phyloP scores from a whole-genome alignment of 2,797 vertebrate species.

The Hirundo rustica region DNA sequence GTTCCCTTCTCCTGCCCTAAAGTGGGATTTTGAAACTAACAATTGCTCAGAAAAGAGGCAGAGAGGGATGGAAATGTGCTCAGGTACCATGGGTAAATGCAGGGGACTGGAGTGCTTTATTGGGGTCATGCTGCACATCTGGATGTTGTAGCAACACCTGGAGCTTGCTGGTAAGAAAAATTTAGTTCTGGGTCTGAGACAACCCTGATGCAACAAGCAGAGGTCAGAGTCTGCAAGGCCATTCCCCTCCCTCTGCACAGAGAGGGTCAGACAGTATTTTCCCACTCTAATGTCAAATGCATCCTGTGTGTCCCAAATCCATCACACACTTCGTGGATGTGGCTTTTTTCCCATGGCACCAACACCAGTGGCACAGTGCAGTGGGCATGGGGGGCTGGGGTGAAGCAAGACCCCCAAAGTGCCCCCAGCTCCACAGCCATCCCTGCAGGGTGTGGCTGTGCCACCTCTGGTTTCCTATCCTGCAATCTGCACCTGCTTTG shows the following conservation, averaged over 20 bases:
- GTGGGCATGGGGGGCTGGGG: too few relatives aligned
- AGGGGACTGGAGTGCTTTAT: not conserved
- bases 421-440: not conserved
- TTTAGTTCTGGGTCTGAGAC: not conserved
- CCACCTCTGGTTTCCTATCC: not conserved
- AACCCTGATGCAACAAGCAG: not conserved
- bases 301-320: not conserved
- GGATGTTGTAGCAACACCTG: not conserved
- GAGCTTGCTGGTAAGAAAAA: not conserved
- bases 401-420: not conserved
- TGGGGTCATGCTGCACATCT: not conserved
- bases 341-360: not conserved
- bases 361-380: not conserved
- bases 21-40: not conserved
- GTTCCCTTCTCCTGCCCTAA: not conserved
- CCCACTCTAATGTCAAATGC: not conserved
- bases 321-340: accelerated
- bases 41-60: not conserved
- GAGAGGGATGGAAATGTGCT: not conserved
- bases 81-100: not conserved
- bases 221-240: not conserved
- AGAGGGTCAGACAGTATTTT: not conserved
- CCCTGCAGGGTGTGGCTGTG: not conserved
- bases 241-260: not conserved
- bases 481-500: not conserved